These are phyloP conservation scores for Thymelicus lineola DNA, from an alignment of 2,888 invertebrate species.

Conservation along the genomic window DNA sequence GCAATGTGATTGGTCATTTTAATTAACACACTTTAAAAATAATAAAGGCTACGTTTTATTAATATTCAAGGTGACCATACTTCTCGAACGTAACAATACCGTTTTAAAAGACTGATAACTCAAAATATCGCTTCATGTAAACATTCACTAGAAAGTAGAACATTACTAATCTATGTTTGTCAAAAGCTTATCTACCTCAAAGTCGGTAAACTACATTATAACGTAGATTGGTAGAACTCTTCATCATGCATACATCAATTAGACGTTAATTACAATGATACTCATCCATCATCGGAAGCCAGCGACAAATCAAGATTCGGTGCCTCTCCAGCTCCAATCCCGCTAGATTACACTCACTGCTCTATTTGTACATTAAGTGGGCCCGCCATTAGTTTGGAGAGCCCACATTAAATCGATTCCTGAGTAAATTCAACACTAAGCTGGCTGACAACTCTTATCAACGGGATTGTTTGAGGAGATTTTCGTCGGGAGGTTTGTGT, in stretches of 20 bases:
- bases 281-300: slow-evolving; percentile 26
- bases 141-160: no score
- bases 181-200: background rate
- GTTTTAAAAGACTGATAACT: no score
- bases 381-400: slow-evolving; percentile 63
- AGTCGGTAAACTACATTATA: background rate
- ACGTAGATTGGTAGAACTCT: background rate
- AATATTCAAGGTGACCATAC: no score
- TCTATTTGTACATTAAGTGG: slow-evolving; percentile 62
- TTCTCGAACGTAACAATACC: no score
- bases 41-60: no score
- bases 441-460: slow-evolving; percentile 31
- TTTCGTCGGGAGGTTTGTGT: background rate
- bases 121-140: no score
- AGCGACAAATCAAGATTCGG: slow-evolving; percentile 29
- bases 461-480: slow-evolving; percentile 20
- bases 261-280: slow-evolving; percentile 20
- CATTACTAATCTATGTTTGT: background rate
- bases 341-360: slow-evolving; percentile 61
- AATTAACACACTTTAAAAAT: no score
- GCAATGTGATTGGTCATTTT: no score
- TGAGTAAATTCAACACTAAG: slow-evolving; percentile 53
- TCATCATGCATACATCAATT: slow-evolving; percentile 7
- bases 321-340: slow-evolving; percentile 58
- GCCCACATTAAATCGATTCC: slow-evolving; percentile 59